Base-by-base conservation (phyloP, 2,888 invertebrate species). In the Homarus gammarus region DNA sequence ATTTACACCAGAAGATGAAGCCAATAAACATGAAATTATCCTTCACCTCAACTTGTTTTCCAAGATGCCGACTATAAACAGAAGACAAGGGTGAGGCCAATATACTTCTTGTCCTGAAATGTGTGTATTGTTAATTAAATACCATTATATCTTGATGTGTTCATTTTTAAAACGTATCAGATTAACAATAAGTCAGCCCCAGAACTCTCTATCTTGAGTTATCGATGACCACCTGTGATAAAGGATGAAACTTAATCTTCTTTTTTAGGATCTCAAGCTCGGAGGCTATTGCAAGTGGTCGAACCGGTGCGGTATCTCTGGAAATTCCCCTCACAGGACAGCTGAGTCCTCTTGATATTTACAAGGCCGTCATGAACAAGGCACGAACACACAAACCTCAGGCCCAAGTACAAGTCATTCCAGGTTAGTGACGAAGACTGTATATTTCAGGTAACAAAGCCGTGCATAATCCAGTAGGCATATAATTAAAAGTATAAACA, bases 41-140 rank as follows among this genome's bases (percentile, higher is more conserved):
- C 75, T 87, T 3, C 87, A 87, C 61, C 82, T 87, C n/a, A 87
- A 87, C 49, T 64, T 87, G 27, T 87, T 40, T 36, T 87, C 87
- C 44, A 87, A 81, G 61, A 31, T 38, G 0, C 87, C 87, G 5
- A 18, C 70, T 6, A n/a, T 8, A 2, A 38, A 31, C 18, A 15
- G 75, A 8, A 73, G 75, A 40, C 36, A n/a, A 3, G 82, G 87
- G 87, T 87, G 40, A 75, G 81, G 22, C 22, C 1, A 73, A 36
- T 73, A 38, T 73, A 2, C 15, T 72, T 72, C 15, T 27, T 15
- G 2, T 56, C n/a, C n/a, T n/a, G n/a, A n/a, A n/a, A n/a, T n/a
- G n/a, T n/a, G n/a, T n/a, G n/a, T n/a, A n/a, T n/a, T n/a, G n/a
- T n/a, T n/a, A n/a, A n/a, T n/a, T n/a, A n/a, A n/a, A n/a, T n/a